Percentiles rank a stretch among this genome's conserved stretches.
These are phyloP conservation scores for Bucorvus abyssinicus DNA, from an alignment of 2,797 vertebrate species.

Conservation along the genomic window DNA sequence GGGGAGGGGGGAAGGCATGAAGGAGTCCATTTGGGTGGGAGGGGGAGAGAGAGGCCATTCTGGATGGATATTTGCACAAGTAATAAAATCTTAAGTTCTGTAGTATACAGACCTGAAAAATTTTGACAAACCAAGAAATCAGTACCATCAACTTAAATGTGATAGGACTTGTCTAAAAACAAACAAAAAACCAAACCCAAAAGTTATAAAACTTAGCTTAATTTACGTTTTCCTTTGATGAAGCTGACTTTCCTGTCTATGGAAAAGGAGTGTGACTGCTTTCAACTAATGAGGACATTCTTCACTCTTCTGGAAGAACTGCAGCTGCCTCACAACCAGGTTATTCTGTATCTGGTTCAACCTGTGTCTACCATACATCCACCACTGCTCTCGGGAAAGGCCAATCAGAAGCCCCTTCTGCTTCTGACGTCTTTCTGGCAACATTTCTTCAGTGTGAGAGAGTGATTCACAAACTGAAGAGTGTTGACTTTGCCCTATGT, in stretches of 20 bases:
- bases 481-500: background rate
- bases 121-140: background rate
- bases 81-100: background rate
- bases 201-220: background rate
- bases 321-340: background rate
- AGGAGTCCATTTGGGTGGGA: accelerated
- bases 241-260: background rate
- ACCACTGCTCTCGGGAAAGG: background rate
- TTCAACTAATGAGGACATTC: background rate
- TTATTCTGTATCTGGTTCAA: background rate
- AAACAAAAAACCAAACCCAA: background rate
- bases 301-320: background rate
- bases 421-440: background rate
- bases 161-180: background rate
- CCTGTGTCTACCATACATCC: background rate
- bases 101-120: background rate
- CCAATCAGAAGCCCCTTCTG: background rate
- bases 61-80: background rate
- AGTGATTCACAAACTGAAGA: background rate
- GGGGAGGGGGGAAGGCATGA: too few relatives aligned
- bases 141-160: background rate
- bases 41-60: background rate
- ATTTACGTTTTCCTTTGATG: background rate
- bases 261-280: background rate
- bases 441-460: background rate